Evolutionary conservation across 1,140 invertebrate genomes (phyloP), one percentile per base, ranked within the genome.

Genomic region (Coenobita brevimanus): DNA sequence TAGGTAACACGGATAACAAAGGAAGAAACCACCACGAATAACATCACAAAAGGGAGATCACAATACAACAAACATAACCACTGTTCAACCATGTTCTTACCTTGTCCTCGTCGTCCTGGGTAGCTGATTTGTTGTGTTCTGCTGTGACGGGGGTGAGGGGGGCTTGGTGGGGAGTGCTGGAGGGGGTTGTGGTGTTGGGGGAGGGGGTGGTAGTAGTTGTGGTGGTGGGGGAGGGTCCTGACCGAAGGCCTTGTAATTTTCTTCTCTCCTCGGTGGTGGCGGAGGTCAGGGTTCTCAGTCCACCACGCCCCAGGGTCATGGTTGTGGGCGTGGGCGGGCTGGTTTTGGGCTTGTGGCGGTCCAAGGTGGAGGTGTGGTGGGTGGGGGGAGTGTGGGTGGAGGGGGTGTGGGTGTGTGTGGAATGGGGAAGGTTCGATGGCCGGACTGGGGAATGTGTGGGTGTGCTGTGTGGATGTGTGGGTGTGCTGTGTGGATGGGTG

Each of bases 241-340:
- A 86, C 10, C 38, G n/a, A 30, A 36, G 41, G 1, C 82, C 82
- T 17, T 78, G 71, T 4, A 46, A 60, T 38, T 33, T 30, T 6
- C 57, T 6, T 38, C 62, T 57, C 24, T 67, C 62, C 79, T 82
- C 79, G 2, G 38, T 43, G 10, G 60, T 43, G 33, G 79, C 79
- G 3, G 57, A 27, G n/a, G 79, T 82, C 36, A 82, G 79, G 4
- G 79, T 38, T n/a, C 79, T 62, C 79, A 82, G 60, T 17, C 79
- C 79, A 21, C 79, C 79, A 8, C 79, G 60, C n/a, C 79, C 79
- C 27, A 82, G 62, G 17, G 79, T 82, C 79, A 64, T 62, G 46
- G 46, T 69, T 0, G 73, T 82, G 30, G 57, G 3, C 13, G 60
- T 15, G 38, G 79, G 38, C 4, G 54, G 79, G 1, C 38, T 62